Conservation (phyloP, 2,797 vertebrate species). For the Vireo griseus region DNA sequence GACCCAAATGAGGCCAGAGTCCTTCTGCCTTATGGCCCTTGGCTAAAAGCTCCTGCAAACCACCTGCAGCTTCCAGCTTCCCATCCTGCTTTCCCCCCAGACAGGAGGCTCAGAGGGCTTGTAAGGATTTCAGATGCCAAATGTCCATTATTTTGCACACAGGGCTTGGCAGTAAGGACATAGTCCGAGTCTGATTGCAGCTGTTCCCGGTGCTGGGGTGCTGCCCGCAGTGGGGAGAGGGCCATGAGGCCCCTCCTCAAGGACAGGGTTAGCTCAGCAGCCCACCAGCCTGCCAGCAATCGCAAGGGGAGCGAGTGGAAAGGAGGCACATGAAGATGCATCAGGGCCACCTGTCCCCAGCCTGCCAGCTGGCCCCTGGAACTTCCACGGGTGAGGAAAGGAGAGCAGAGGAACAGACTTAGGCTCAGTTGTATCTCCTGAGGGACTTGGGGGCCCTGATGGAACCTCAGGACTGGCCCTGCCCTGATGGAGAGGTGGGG, state of each 20-base stretch:
- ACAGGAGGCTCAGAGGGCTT: neutral
- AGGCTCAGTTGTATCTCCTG: fast-evolving
- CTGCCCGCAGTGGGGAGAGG: fast-evolving
- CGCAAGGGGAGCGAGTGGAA: fast-evolving
- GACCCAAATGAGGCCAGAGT: fast-evolving
- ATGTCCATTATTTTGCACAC: neutral
- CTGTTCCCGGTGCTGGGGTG: neutral
- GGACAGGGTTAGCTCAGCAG: neutral
- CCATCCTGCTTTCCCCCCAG: fast-evolving
- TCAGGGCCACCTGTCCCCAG: neutral
- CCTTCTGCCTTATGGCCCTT: neutral
- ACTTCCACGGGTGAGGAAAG: neutral
- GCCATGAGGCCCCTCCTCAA: fast-evolving
- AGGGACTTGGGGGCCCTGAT: fast-evolving
- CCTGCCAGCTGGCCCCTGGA: neutral
- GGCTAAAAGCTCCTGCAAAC: neutral
- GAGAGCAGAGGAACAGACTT: neutral
- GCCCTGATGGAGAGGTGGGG: neutral
- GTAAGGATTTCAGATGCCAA: neutral
- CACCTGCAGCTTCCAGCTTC: neutral
- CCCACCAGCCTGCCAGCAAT: neutral
- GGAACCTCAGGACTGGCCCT: no score
- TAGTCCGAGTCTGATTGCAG: fast-evolving
- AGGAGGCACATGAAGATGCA: fast-evolving
- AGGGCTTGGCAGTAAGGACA: neutral